phyloP scores from a whole-genome alignment of 2,888 invertebrate species.

The Tyria jacobaeae region DNA sequence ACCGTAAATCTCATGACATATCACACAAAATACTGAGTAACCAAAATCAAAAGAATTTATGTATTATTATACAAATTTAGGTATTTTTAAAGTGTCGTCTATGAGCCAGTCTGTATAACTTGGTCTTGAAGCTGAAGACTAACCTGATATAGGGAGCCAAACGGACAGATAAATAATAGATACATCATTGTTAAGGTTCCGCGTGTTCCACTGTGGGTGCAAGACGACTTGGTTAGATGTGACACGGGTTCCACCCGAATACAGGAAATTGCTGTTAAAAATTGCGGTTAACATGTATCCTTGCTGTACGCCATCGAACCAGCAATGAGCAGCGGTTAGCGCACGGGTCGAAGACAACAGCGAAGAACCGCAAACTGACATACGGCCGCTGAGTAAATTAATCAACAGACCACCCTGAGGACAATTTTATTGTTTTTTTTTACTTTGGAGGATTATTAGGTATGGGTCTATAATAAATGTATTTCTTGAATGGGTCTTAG shows the following conservation, averaged over 20 bases:
- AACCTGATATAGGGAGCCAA: constrained; percentile 37
- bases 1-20: too few relatives aligned
- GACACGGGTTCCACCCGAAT: constrained; percentile 57
- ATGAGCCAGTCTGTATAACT: too few relatives aligned
- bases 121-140: too few relatives aligned
- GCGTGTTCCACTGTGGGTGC: constrained; percentile 52
- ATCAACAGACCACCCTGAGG: constrained; percentile 67
- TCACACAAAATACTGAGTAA: too few relatives aligned
- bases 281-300: constrained; percentile 62
- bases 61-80: too few relatives aligned
- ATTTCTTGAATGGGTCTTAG: too few relatives aligned
- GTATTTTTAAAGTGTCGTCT: too few relatives aligned
- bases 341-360: constrained; percentile 57
- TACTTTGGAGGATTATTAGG: too few relatives aligned
- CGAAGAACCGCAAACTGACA: constrained; percentile 66
- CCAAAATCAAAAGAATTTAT: too few relatives aligned
- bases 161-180: constrained; percentile 47
- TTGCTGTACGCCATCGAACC: constrained; percentile 61
- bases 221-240: constrained; percentile 44
- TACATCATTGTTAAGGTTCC: constrained; percentile 50
- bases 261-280: constrained; percentile 59
- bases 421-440: too few relatives aligned
- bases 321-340: constrained; percentile 74
- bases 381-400: constrained; percentile 50
- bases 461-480: too few relatives aligned